A percentile compares a stretch with the other conserved stretches of the same genome.
Conservation (phyloP, 2,888 invertebrate species). For the Pristionchus mayeri region DNA sequence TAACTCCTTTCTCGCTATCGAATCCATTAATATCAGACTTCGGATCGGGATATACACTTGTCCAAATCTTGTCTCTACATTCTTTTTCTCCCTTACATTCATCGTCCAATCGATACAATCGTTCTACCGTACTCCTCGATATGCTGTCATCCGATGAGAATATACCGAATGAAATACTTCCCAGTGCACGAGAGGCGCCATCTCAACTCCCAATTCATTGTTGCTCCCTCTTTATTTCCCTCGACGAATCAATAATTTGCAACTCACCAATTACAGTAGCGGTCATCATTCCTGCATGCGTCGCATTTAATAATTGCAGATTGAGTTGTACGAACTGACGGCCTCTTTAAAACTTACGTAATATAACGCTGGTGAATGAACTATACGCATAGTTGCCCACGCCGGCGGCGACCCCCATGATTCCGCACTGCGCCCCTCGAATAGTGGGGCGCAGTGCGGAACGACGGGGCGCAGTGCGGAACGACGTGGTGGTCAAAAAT, state of each 20-base stretch:
- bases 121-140: not conserved
- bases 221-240: not conserved
- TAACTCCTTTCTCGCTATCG: conserved; percentile 39
- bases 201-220: not conserved
- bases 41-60: conserved; percentile 62
- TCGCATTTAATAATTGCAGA: not conserved
- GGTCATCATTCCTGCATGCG: not conserved
- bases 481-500: no score
- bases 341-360: conserved; percentile 24
- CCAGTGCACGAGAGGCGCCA: not conserved
- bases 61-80: conserved; percentile 61
- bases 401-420: no score
- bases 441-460: no score
- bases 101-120: conserved; percentile 49
- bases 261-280: conserved; percentile 24
- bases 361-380: no score
- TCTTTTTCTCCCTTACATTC: conserved; percentile 52
- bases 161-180: not conserved
- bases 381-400: no score
- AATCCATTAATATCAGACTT: conserved; percentile 63
- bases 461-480: no score
- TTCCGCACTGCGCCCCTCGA: no score
- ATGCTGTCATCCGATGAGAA: not conserved
- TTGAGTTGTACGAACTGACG: conserved; percentile 38
- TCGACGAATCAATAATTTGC: no score